Conservation (phyloP, 37 sponge, comb jelly and placozoan genomes). For the Theonella swinhoei region DNA sequence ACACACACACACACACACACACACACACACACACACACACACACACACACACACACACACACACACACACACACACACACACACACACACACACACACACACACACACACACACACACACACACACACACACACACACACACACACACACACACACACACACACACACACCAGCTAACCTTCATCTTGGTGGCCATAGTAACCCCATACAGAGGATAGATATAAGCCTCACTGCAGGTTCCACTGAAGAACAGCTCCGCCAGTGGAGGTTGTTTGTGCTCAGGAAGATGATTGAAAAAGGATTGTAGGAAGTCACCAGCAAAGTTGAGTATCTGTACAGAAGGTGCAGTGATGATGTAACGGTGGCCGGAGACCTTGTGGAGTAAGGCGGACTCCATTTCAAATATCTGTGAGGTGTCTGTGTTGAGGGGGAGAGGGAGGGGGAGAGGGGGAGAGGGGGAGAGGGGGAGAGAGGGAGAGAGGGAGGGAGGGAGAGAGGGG, state of each 20-base stretch:
- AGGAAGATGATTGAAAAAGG: slow-evolving; percentile 7
- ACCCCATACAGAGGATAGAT: slow-evolving; percentile 49
- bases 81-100: not conserved
- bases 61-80: not conserved
- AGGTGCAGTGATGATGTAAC: slow-evolving; percentile 18
- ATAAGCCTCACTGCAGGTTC: slow-evolving; percentile 23
- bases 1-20: not conserved
- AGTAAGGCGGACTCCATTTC: slow-evolving; percentile 15
- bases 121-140: not conserved
- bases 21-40: not conserved
- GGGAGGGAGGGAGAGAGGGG: not conserved
- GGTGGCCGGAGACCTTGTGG: slow-evolving; percentile 16
- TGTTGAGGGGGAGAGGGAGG: not conserved
- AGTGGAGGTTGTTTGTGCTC: slow-evolving; percentile 13
- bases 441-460: not conserved
- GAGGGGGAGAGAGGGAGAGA: not conserved
- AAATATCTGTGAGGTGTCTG: not conserved
- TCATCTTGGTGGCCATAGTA: slow-evolving; percentile 53
- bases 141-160: not conserved
- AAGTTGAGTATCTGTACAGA: slow-evolving; percentile 33
- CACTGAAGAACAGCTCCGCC: slow-evolving; percentile 21
- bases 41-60: not conserved
- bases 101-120: not conserved
- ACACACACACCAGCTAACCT: slow-evolving; percentile 1
- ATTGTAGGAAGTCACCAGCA: slow-evolving; percentile 3